Evolutionary conservation across 2,888 invertebrate genomes (phyloP).

Genomic region (Pterostichus madidus): DNA sequence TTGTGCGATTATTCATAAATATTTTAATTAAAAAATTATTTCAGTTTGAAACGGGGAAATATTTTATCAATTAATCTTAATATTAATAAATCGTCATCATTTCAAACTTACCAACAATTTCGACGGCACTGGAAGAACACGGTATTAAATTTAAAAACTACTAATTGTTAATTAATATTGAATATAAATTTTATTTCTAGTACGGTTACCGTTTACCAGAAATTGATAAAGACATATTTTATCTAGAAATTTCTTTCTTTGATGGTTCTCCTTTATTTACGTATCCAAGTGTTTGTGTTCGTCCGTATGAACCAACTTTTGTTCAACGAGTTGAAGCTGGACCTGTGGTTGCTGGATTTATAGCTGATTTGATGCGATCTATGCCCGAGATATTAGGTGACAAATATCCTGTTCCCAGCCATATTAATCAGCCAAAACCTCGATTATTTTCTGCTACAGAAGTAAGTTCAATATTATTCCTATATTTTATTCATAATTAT

Average conservation of each 20-base stretch:
- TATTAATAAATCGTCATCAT: conserved; percentile 14
- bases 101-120: conserved; percentile 58
- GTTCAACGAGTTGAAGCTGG: conserved; percentile 30
- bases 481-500: not conserved
- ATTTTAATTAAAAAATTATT: not conserved
- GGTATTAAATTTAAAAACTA: conserved; percentile 34
- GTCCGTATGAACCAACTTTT: conserved; percentile 54
- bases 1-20: no score
- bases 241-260: conserved; percentile 58
- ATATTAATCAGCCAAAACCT: conserved; percentile 11
- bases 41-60: conserved; percentile 61
- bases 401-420: conserved; percentile 23
- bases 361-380: conserved; percentile 50
- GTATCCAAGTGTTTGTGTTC: conserved; percentile 63
- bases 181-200: conserved; percentile 42
- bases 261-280: conserved; percentile 59
- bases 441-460: conserved; percentile 8
- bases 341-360: conserved; percentile 31
- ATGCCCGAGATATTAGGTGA: conserved; percentile 55
- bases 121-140: conserved; percentile 67
- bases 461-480: conserved; percentile 15
- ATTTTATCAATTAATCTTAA: conserved; percentile 55
- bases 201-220: conserved; percentile 66
- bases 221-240: conserved; percentile 54
- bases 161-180: not conserved